A percentile compares a stretch with the other conserved stretches of the same genome.
These are phyloP conservation scores for Drosophila sucinea DNA, from an alignment of 1,140 invertebrate species.

Conservation along the genomic window DNA sequence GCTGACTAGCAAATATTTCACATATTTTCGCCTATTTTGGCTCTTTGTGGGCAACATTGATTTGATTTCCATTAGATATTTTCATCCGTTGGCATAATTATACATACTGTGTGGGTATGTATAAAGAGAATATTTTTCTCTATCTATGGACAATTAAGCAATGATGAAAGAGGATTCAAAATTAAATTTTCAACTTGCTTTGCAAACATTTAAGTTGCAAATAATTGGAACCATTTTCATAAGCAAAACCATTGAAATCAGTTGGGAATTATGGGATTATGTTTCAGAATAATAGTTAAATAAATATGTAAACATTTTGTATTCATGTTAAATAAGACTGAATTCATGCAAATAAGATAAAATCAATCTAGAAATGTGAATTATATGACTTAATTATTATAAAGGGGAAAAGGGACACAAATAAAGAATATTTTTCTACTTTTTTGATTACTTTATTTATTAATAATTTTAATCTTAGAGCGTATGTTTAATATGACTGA, in stretches of 20 bases:
- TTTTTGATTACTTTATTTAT: no score
- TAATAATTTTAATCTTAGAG: no score
- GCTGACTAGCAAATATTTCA: conserved; percentile 62
- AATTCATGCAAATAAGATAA: no score
- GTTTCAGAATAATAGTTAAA: no score
- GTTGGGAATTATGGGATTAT: not conserved
- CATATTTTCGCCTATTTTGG: conserved; percentile 31
- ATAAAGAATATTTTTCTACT: no score
- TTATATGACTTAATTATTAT: no score
- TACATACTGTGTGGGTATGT: not conserved
- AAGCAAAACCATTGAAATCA: not conserved
- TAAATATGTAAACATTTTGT: no score
- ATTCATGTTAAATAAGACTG: no score
- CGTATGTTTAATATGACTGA: no score
- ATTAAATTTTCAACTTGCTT: not conserved
- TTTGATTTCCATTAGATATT: conserved; percentile 29
- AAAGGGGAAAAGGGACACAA: no score
- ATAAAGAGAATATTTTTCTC: not conserved
- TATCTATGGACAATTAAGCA: not conserved
- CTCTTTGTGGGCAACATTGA: conserved; percentile 48
- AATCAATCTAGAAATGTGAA: no score
- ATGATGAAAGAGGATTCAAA: not conserved
- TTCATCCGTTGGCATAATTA: conserved; percentile 34
- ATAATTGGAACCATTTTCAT: not conserved
- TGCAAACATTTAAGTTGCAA: not conserved